phyloP scores from a whole-genome alignment of 2,113 vertebrate species.

The Rynchops niger region DNA sequence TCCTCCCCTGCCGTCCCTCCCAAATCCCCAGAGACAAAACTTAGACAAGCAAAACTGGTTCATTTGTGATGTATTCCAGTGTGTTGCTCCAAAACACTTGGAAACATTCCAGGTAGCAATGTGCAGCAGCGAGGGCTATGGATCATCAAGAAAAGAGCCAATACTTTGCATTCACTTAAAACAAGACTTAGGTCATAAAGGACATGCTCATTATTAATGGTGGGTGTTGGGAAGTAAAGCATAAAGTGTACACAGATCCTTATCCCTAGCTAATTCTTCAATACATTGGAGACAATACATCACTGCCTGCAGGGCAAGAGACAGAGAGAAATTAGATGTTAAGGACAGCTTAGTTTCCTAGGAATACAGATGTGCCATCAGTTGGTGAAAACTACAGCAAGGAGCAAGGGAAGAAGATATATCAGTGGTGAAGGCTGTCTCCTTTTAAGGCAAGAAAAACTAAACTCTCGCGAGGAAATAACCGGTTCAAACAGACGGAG shows the following conservation, averaged over 20 bases:
- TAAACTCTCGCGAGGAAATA: neutral
- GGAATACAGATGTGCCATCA: slow-evolving; percentile 53
- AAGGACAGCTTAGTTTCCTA: slow-evolving; percentile 1
- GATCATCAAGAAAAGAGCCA: slow-evolving; percentile 17
- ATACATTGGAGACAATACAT: slow-evolving; percentile 47
- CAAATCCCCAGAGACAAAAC: slow-evolving; percentile 23
- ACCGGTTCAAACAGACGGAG: neutral
- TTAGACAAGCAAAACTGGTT: slow-evolving; percentile 38
- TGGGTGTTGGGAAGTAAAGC: slow-evolving; percentile 21
- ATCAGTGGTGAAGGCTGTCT: slow-evolving; percentile 7
- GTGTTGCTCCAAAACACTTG: slow-evolving; percentile 35
- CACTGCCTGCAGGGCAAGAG: slow-evolving; percentile 27
- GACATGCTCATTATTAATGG: slow-evolving; percentile 47
- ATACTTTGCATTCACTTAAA: slow-evolving; percentile 28
- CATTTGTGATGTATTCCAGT: slow-evolving; percentile 28
- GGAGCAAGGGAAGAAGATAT: neutral
- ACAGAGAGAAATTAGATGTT: slow-evolving; percentile 52
- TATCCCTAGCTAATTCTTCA: slow-evolving; percentile 53
- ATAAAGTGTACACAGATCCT: slow-evolving; percentile 40
- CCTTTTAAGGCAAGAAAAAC: slow-evolving; percentile 49
- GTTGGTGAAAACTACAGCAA: neutral
- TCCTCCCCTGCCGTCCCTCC: slow-evolving; percentile 42
- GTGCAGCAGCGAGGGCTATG: neutral
- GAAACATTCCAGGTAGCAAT: slow-evolving; percentile 5
- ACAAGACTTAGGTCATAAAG: slow-evolving; percentile 26